Conservation (phyloP, 2,888 invertebrate genomes). For the Drosophila koepferae region DNA sequence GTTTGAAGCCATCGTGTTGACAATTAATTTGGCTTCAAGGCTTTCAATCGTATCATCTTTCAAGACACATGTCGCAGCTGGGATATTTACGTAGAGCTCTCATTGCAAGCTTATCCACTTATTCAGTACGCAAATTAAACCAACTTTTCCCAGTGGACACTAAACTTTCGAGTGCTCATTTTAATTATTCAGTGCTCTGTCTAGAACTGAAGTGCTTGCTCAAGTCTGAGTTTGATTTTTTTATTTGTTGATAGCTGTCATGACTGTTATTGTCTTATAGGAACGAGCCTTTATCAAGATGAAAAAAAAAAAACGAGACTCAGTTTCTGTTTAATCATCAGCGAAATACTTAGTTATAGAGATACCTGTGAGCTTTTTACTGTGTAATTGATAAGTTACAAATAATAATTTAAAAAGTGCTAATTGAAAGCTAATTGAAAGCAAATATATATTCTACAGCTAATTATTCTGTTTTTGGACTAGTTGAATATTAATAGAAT, state of each 20-base stretch:
- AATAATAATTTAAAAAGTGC: background rate
- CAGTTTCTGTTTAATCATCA: background rate
- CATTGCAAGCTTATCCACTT: constrained; percentile 1
- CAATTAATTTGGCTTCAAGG: constrained; percentile 73
- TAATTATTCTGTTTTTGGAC: background rate
- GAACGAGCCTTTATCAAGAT: background rate
- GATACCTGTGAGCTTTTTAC: background rate
- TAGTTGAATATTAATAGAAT: background rate
- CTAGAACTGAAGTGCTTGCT: background rate
- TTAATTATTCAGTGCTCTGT: background rate
- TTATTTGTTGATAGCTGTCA: background rate
- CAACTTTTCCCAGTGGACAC: background rate
- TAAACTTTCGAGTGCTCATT: background rate
- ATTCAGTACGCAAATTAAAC: background rate
- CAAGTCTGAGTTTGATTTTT: background rate
- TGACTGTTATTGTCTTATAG: background rate
- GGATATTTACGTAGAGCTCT: constrained; percentile 46
- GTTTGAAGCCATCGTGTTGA: constrained; percentile 65
- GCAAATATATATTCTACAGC: background rate
- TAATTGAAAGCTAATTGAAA: background rate
- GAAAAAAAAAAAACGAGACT: background rate
- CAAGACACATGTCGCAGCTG: constrained; percentile 46
- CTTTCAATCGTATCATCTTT: constrained; percentile 63
- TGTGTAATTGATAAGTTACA: background rate
- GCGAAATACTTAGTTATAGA: background rate